Base-by-base conservation (phyloP, 2,113 vertebrate species). In the Trematomus loennbergii region DNA sequence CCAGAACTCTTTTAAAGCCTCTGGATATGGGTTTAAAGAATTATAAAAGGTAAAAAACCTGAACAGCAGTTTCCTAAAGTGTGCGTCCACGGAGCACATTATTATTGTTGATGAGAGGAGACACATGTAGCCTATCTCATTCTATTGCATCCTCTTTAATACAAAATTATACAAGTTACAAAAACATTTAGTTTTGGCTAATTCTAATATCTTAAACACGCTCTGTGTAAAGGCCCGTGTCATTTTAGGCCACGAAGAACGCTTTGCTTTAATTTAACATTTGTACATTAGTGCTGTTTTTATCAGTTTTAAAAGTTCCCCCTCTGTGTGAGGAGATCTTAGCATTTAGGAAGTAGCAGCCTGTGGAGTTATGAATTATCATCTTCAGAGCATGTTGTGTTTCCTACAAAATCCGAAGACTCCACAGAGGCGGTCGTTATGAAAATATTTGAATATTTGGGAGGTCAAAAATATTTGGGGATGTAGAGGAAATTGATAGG, bases 401-500 rank as follows among this genome's bases (percentile, higher is more conserved):
- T 68, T 59, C 59, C 25, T 49, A 9, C 40, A 25, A 54, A 80
- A 20, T 8, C 16, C 16, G 1, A 17, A 49, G 46, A 71, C 36
- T 46, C 52, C 13, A 18, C 60, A 50, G 29, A 74, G 20, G 59
- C 69, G 25, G 75, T 45, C 40, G 58, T n/a, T 75, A 67, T 81
- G 73, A 87, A 82, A 81, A 87, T 85, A 72, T 90, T 79, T 87
- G 76, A 81, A 87, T 85, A 72, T 90, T 81, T 87, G 79, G 79
- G 85, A 87, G 71, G 79, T 90, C 78, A 87, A 33, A 82, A 86
- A 89, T 84, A 87, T 90, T 86, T 82, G 74, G 84, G 69, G 72
- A 81, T 87, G 67, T 86, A 79, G 54, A 57, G 71, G 75, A 92
- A 93, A 93, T 77, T 87, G 93, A 93, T 89, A 78, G 85, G 87